These are phyloP conservation scores for Alouatta palliata DNA, from an alignment of 2,113 vertebrate species.

Conservation along the genomic window DNA sequence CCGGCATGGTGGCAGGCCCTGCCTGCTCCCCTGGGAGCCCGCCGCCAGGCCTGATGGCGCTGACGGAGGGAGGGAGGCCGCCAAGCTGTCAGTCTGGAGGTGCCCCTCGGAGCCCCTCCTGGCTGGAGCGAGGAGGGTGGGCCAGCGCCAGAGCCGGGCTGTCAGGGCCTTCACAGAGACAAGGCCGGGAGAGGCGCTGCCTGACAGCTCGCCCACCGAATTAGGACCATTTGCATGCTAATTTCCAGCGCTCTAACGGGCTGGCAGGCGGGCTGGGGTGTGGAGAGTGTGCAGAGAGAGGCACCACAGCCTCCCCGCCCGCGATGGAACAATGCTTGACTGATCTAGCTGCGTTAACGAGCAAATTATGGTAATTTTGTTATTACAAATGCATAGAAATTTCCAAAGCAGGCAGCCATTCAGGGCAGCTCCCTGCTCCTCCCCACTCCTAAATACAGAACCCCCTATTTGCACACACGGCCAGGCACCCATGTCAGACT, in stretches of 20 bases:
- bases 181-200: constrained; percentile 82
- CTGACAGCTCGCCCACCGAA: constrained; percentile 89
- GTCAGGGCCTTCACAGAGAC: constrained; percentile 88
- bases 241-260: constrained; percentile 87
- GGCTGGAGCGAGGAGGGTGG: constrained; percentile 85
- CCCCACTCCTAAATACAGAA: constrained; percentile 81
- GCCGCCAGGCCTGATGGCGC: constrained; percentile 78
- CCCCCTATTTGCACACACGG: constrained; percentile 84
- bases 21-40: constrained; percentile 70
- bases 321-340: constrained; percentile 89
- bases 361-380: constrained; percentile 93
- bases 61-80: constrained; percentile 75
- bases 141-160: constrained; percentile 82
- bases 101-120: constrained; percentile 86
- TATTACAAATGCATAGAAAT: constrained; percentile 94
- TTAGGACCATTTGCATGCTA: constrained; percentile 92
- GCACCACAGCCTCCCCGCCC: constrained; percentile 79
- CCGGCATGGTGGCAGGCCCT: constrained; percentile 70
- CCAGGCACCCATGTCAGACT: not conserved
- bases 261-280: constrained; percentile 84
- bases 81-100: constrained; percentile 88
- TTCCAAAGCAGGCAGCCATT: constrained; percentile 87
- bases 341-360: constrained; percentile 91
- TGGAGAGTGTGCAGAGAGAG: constrained; percentile 76
- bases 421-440: constrained; percentile 85